These are phyloP conservation scores for Ophonus ardosiacus DNA, from an alignment of 2,888 invertebrate genomes.

Conservation along the genomic window DNA sequence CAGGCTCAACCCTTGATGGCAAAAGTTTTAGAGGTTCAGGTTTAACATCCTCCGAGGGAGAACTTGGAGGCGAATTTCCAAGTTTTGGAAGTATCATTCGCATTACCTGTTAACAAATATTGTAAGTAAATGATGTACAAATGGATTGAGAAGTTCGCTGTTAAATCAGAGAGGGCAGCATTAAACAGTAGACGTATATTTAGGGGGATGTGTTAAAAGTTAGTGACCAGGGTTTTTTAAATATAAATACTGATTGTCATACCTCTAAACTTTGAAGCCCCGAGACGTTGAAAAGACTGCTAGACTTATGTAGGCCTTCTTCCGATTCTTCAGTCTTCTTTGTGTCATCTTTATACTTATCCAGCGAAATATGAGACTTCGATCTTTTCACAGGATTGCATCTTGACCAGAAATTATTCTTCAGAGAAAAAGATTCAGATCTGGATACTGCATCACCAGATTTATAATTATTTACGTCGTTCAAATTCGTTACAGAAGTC, in stretches of 20 bases:
- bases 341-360: conserved; percentile 70
- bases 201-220: too few species aligned
- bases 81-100: conserved; percentile 76
- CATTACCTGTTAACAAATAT: conserved; percentile 74
- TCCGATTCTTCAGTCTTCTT: conserved; percentile 56
- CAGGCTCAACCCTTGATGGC: conserved; percentile 65
- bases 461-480: conserved; percentile 51
- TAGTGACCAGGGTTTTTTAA: too few species aligned
- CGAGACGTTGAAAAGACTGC: conserved; percentile 74
- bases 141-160: too few species aligned
- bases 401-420: conserved; percentile 69
- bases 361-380: conserved; percentile 75
- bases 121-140: conserved; percentile 12
- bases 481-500: neutral
- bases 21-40: conserved; percentile 41
- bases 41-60: conserved; percentile 71
- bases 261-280: conserved; percentile 76
- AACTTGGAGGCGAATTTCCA: conserved; percentile 71
- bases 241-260: conserved; percentile 66
- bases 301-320: conserved; percentile 71
- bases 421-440: conserved; percentile 72
- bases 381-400: conserved; percentile 75
- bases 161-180: too few species aligned
- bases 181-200: too few species aligned
- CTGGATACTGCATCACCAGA: conserved; percentile 67